phyloP scores from a whole-genome alignment of 2,797 vertebrate species.

The Sylvia borin region DNA sequence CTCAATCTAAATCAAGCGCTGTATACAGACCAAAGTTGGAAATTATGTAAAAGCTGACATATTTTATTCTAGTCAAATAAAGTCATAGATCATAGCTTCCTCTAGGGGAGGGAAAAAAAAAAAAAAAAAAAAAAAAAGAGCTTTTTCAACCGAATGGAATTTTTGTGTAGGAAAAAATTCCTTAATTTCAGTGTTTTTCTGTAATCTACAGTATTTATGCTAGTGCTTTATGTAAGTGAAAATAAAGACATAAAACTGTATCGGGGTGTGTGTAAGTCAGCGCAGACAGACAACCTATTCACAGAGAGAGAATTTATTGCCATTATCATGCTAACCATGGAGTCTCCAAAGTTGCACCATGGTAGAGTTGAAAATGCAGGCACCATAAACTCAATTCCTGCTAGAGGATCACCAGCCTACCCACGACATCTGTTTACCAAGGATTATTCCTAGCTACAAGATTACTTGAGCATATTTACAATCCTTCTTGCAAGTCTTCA shows the following conservation, averaged over 20 bases:
- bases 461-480: not conserved
- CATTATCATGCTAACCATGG: accelerated
- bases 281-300: not conserved
- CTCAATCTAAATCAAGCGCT: not conserved
- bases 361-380: not conserved
- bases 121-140: not conserved
- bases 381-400: not conserved
- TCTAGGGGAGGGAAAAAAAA: not conserved
- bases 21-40: not conserved
- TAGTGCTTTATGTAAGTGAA: not conserved
- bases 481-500: not conserved
- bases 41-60: not conserved
- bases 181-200: not conserved
- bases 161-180: not conserved
- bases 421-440: not conserved
- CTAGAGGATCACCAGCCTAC: not conserved
- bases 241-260: not conserved
- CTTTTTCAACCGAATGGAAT: not conserved
- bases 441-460: not conserved
- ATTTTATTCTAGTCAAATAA: not conserved
- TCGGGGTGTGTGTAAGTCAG: accelerated
- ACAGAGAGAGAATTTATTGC: not conserved
- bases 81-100: not conserved
- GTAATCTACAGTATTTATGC: not conserved
- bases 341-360: not conserved